Percentiles rank a stretch among this genome's conserved stretches.
These are phyloP conservation scores for Rhinogobio ventralis DNA, from an alignment of 2,797 vertebrate genomes.

Conservation along the genomic window DNA sequence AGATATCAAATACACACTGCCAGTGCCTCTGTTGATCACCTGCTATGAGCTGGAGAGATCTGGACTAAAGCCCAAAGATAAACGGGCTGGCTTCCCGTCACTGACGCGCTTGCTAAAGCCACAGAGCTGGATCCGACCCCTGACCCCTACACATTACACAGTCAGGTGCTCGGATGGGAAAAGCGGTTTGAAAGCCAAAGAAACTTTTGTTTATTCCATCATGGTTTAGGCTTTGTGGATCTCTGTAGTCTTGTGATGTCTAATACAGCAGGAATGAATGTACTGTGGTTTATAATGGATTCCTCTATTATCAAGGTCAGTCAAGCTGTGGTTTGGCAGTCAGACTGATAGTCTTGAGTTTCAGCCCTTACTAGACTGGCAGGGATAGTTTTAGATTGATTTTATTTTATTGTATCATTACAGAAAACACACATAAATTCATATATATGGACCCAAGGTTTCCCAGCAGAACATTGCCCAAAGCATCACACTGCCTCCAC, in stretches of 20 bases:
- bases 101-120: conserved; percentile 3
- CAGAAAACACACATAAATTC: neutral
- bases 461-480: no score
- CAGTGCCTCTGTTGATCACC: neutral
- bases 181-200: neutral
- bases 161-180: neutral
- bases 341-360: neutral
- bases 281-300: conserved; percentile 36
- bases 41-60: conserved; percentile 10
- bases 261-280: conserved; percentile 6
- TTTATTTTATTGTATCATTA: neutral
- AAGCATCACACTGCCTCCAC: no score
- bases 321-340: neutral
- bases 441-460: no score
- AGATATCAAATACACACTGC: conserved; percentile 27
- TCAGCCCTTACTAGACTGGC: neutral
- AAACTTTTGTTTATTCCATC: neutral
- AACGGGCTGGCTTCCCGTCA: conserved; percentile 28
- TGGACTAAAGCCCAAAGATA: conserved; percentile 22
- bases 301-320: conserved; percentile 18
- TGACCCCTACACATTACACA: conserved; percentile 30
- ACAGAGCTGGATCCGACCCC: conserved; percentile 21
- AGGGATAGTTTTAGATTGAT: neutral
- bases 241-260: conserved; percentile 2
- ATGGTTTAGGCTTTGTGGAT: neutral